Conservation (phyloP, 2,888 invertebrate species). For the Patella pellucida region DNA sequence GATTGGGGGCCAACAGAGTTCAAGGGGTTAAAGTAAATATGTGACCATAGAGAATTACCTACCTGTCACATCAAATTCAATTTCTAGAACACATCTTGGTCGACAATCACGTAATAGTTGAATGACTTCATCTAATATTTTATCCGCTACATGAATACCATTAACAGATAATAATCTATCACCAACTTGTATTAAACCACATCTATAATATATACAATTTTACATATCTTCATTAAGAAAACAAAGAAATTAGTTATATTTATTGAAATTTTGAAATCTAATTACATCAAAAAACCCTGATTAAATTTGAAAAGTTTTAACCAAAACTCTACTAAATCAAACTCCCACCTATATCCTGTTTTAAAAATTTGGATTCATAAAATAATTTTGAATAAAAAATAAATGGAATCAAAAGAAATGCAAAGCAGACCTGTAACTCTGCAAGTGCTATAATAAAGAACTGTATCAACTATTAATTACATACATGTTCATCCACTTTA, state of each 20-base stretch:
- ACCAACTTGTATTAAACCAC: slow-evolving; percentile 74
- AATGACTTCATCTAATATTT: slow-evolving; percentile 70
- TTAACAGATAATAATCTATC: slow-evolving; percentile 89
- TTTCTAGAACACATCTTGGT: slow-evolving; percentile 80
- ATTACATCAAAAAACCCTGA: not conserved
- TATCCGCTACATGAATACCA: slow-evolving; percentile 77
- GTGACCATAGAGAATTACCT: not conserved
- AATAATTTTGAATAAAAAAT: not conserved
- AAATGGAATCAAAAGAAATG: slow-evolving; percentile 1
- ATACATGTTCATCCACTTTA: no score
- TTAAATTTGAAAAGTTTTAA: no score
- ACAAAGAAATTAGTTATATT: not conserved
- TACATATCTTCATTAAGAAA: not conserved
- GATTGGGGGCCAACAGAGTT: no score
- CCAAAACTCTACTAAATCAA: no score
- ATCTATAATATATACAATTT: slow-evolving; percentile 43
- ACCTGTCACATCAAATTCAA: slow-evolving; percentile 89
- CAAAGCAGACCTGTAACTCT: not conserved
- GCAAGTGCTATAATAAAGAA: not conserved
- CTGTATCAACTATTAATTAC: no score
- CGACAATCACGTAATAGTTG: slow-evolving; percentile 69
- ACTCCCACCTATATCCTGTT: not conserved
- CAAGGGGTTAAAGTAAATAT: no score
- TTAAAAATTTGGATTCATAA: not conserved
- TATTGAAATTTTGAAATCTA: not conserved